Conservation (phyloP, 2,888 invertebrate genomes). For the Sepiola atlantica region DNA sequence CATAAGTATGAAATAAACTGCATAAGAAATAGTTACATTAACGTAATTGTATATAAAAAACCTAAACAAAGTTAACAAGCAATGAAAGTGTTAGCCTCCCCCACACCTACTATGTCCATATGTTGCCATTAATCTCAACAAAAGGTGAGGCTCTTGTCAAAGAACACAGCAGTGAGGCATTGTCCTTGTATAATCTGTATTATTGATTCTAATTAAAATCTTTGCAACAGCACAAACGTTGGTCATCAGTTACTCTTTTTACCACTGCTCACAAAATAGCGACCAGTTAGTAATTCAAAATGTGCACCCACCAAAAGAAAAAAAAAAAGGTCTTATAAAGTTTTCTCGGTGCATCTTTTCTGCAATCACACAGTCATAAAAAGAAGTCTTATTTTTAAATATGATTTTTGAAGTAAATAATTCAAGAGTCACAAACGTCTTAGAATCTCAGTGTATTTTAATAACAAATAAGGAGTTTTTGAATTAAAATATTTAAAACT, state of each 20-base stretch:
- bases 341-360: background rate
- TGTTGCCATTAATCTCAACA: background rate
- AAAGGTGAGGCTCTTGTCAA: background rate
- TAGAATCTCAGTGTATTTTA: too few species aligned
- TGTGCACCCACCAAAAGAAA: background rate
- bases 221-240: background rate
- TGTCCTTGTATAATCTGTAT: background rate
- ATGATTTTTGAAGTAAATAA: too few species aligned
- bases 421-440: too few species aligned
- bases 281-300: background rate
- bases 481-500: too few species aligned
- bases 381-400: too few species aligned
- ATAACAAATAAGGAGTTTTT: too few species aligned
- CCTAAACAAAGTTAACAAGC: background rate
- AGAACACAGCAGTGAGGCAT: background rate
- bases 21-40: background rate
- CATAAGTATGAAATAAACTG: background rate
- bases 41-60: background rate
- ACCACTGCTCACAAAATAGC: background rate
- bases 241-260: background rate
- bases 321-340: background rate
- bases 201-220: conserved; percentile 32
- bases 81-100: background rate
- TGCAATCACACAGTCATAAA: too few species aligned
- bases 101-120: background rate